A percentile compares a stretch with the other conserved stretches of the same genome.
These are phyloP conservation scores for Lampris megalopsis DNA, from an alignment of 2,113 vertebrate genomes.

Conservation along the genomic window DNA sequence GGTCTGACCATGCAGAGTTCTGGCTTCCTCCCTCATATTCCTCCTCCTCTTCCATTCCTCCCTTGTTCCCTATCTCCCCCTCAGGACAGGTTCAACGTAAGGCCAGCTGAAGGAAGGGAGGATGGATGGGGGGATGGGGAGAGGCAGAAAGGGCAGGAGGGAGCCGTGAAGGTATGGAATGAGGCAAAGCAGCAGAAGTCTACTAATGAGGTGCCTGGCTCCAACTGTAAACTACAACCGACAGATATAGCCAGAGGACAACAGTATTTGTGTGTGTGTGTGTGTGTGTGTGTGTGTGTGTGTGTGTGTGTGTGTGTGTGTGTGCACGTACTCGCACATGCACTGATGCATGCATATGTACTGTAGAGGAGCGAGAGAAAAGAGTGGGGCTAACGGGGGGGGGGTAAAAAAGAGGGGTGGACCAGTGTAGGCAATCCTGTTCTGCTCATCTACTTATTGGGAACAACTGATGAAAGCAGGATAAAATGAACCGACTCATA, in stretches of 20 bases:
- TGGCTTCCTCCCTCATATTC: slow-evolving; percentile 10
- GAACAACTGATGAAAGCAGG: not conserved
- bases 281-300: slow-evolving; percentile 11
- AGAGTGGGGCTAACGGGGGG: not conserved
- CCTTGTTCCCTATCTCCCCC: slow-evolving; percentile 40
- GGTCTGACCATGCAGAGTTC: slow-evolving; percentile 45
- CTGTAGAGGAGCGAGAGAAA: not conserved
- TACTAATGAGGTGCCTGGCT: slow-evolving; percentile 68
- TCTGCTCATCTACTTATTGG: not conserved
- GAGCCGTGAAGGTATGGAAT: slow-evolving; percentile 48
- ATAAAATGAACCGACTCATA: slow-evolving; percentile 11
- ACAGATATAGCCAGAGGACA: slow-evolving; percentile 58
- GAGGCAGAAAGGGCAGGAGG: slow-evolving; percentile 35
- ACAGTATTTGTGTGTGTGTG: not conserved
- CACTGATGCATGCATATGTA: not conserved
- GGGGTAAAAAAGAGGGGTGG: not conserved
- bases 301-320: not conserved
- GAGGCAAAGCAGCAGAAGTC: slow-evolving; percentile 57
- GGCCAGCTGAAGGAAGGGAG: slow-evolving; percentile 57
- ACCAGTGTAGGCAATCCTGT: not conserved
- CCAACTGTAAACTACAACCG: slow-evolving; percentile 53
- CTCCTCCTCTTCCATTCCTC: slow-evolving; percentile 22
- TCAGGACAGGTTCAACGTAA: slow-evolving; percentile 73
- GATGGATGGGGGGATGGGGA: not conserved
- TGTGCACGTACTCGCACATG: not conserved